Evolutionary conservation across 2,113 vertebrate genomes (phyloP).

Genomic region (Spilogale gracilis): DNA sequence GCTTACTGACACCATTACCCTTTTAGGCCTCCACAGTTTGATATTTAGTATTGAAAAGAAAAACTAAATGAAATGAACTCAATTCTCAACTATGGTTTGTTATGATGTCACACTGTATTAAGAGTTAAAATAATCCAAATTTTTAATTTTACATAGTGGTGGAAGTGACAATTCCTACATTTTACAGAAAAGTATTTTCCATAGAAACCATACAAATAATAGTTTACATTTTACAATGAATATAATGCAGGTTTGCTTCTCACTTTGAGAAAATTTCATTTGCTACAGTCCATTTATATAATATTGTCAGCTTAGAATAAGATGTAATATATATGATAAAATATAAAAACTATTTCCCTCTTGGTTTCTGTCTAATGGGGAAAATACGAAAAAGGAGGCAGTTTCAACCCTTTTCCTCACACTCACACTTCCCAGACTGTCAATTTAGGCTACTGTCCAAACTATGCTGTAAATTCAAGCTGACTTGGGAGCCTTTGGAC

Average conservation of each 20-base stretch:
- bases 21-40: background rate
- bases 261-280: conserved; percentile 36
- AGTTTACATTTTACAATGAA: background rate
- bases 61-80: background rate
- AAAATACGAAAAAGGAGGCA: background rate
- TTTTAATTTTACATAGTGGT: background rate
- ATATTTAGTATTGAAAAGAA: background rate
- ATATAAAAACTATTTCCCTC: background rate
- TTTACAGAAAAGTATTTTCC: background rate
- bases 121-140: background rate
- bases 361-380: conserved; percentile 43
- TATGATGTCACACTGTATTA: background rate
- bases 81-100: background rate
- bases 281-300: background rate
- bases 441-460: conserved; percentile 24
- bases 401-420: conserved; percentile 11
- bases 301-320: background rate
- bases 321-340: background rate
- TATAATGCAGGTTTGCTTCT: background rate
- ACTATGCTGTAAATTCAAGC: conserved; percentile 53
- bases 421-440: background rate
- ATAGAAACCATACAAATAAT: background rate
- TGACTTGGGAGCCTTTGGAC: conserved; percentile 58
- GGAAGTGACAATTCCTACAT: background rate
- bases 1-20: background rate